phyloP scores from a whole-genome alignment of 2,888 invertebrate species.

The Callyntrura guangdongensis region DNA sequence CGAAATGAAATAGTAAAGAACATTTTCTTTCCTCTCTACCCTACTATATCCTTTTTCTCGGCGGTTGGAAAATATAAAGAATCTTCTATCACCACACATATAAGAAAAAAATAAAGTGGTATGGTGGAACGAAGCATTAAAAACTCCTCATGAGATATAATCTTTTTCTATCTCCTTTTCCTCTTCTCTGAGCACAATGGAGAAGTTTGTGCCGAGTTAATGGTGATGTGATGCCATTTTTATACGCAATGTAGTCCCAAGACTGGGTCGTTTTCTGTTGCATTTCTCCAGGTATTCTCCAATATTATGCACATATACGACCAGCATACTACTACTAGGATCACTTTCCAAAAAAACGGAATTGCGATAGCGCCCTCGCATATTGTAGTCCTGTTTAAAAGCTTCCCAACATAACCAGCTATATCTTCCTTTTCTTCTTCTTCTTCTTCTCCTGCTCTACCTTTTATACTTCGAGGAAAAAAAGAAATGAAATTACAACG shows the following conservation, averaged over 20 bases:
- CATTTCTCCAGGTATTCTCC: background rate
- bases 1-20: slow-evolving; percentile 9
- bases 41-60: background rate
- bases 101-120: background rate
- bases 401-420: background rate
- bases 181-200: slow-evolving; percentile 61
- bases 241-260: background rate
- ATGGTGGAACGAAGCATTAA: slow-evolving; percentile 16
- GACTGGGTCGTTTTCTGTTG: slow-evolving; percentile 48
- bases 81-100: background rate
- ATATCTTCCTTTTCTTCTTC: slow-evolving; percentile 18
- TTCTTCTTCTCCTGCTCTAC: background rate
- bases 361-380: no score
- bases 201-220: slow-evolving; percentile 45
- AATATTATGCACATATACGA: background rate
- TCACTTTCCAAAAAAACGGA: background rate
- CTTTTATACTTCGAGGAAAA: slow-evolving; percentile 2
- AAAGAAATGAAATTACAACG: slow-evolving; percentile 55
- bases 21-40: background rate
- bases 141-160: slow-evolving; percentile 61
- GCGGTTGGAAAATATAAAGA: background rate
- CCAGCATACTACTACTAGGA: background rate
- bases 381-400: background rate
- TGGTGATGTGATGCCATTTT: slow-evolving; percentile 59
- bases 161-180: slow-evolving; percentile 57